Evolutionary conservation across 2,113 vertebrate genomes (phyloP).

Genomic region (Columba livia): DNA sequence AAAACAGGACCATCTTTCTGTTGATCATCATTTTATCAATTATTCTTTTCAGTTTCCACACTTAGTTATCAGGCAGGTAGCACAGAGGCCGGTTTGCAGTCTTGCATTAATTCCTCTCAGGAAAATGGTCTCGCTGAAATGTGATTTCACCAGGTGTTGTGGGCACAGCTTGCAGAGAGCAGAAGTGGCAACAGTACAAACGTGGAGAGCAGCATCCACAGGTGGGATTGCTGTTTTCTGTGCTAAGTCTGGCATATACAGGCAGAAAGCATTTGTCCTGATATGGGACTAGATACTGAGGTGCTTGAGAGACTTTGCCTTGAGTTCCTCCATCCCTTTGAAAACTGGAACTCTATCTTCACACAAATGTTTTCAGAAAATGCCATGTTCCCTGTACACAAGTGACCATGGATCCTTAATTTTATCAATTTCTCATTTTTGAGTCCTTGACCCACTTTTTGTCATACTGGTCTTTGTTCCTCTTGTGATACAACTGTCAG

Average conservation of each 20-base stretch:
- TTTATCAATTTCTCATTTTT: not conserved
- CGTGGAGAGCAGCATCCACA: not conserved
- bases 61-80: not conserved
- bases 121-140: not conserved
- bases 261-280: not conserved
- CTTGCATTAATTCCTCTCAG: not conserved
- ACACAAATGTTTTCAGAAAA: not conserved
- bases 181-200: not conserved
- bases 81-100: accelerated
- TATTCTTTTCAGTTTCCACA: not conserved
- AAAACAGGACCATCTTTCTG: not conserved
- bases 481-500: not conserved
- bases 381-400: accelerated
- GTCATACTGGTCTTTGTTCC: not conserved
- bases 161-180: not conserved
- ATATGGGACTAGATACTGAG: not conserved
- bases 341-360: not conserved
- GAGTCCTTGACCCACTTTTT: not conserved
- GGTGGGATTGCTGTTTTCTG: not conserved
- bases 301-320: not conserved
- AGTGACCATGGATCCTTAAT: not conserved
- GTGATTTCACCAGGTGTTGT: not conserved
- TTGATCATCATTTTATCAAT: not conserved
- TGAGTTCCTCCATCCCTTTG: not conserved
- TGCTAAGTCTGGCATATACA: not conserved